A percentile compares a stretch with the other conserved stretches of the same genome.
Conservation (phyloP, 2,113 vertebrate species). For the Sakesphorus luctuosus region DNA sequence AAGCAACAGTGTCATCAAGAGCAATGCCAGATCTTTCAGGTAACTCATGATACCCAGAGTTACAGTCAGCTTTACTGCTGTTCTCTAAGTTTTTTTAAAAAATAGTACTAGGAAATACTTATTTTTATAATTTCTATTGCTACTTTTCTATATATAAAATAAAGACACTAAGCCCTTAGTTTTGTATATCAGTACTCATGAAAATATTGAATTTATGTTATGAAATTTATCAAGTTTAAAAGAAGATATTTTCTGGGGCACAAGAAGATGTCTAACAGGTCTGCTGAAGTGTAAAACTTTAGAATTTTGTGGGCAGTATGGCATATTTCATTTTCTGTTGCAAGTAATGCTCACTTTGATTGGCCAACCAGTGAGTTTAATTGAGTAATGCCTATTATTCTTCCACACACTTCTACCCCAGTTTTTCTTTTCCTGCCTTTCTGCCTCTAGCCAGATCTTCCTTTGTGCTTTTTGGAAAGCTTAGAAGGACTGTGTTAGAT, state of each 20-base stretch:
- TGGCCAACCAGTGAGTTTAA: not conserved
- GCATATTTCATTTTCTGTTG: not conserved
- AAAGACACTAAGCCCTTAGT: not conserved
- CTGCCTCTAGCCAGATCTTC: not conserved
- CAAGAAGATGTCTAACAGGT: not conserved
- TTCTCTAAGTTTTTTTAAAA: not conserved
- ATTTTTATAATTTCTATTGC: not conserved
- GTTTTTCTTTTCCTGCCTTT: not conserved
- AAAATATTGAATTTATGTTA: not conserved
- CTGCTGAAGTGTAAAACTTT: not conserved
- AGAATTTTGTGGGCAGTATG: not conserved
- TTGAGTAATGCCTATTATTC: not conserved
- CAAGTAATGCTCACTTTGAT: not conserved
- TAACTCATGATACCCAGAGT: not conserved
- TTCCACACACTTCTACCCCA: not conserved
- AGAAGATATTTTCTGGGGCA: not conserved
- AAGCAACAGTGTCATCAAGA: not conserved
- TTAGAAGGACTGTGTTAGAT: not conserved
- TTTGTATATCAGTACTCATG: not conserved
- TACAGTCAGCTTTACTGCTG: not conserved
- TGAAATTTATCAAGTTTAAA: not conserved
- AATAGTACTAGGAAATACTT: not conserved
- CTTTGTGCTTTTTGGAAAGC: not conserved
- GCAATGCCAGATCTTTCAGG: not conserved
- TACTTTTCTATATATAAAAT: not conserved